A percentile compares a stretch with the other conserved stretches of the same genome.
phyloP scores from a whole-genome alignment of 2,888 invertebrate genomes.

The Idaea straminata region DNA sequence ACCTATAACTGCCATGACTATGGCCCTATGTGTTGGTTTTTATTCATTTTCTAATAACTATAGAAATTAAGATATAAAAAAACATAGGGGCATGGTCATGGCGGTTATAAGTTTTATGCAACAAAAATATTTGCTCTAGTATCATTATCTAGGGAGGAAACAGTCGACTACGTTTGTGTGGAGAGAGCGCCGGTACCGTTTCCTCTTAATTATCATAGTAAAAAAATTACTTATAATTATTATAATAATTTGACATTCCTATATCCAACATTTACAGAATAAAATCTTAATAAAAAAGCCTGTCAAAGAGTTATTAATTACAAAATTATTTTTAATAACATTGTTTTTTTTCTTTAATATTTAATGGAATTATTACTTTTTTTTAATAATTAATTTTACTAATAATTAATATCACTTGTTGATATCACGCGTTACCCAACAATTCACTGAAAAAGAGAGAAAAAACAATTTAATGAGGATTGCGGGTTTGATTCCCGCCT shows the following conservation, averaged over 20 bases:
- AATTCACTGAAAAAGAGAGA: constrained; percentile 62
- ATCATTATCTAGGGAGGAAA: too few species aligned
- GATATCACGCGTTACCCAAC: constrained; percentile 69
- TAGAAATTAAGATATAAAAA: too few species aligned
- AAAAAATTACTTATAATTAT: neutral
- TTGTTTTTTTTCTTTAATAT: neutral
- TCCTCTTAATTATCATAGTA: neutral
- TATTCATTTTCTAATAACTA: too few species aligned
- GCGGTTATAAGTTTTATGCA: too few species aligned
- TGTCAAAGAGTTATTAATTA: neutral
- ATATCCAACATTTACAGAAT: neutral
- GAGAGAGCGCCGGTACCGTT: too few species aligned
- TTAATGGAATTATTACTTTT: constrained; percentile 2
- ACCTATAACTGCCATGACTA: too few species aligned
- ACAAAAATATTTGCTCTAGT: too few species aligned
- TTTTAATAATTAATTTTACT: neutral
- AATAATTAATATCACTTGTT: constrained; percentile 66
- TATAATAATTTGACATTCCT: neutral
- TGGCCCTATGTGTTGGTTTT: too few species aligned
- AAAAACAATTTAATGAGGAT: constrained; percentile 5
- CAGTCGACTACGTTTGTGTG: too few species aligned
- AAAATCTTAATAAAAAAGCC: neutral
- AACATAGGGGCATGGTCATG: too few species aligned
- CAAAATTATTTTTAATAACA: neutral
- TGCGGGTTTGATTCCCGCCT: too few species aligned